Evolutionary conservation across 2,113 vertebrate genomes (phyloP).

Genomic region (Apeltes quadracus): DNA sequence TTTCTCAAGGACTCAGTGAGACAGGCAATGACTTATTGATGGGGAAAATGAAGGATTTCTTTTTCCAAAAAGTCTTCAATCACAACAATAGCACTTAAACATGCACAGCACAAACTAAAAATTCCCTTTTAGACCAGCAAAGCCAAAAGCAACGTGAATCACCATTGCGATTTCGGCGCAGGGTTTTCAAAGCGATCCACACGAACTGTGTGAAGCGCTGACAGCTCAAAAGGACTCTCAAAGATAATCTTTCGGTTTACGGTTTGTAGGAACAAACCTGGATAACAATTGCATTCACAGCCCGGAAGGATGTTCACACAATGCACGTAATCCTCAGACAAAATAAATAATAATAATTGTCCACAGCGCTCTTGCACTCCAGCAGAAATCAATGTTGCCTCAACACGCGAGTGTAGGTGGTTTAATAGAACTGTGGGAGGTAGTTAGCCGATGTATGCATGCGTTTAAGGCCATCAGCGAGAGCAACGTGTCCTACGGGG

Average conservation of each 20-base stretch:
- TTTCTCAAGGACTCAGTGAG: slow-evolving; percentile 30
- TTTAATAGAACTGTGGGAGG: slow-evolving; percentile 32
- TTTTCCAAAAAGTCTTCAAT: background rate
- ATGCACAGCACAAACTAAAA: background rate
- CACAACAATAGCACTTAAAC: slow-evolving; percentile 12
- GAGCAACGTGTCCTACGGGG: slow-evolving; percentile 30
- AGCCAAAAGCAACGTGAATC: slow-evolving; percentile 36
- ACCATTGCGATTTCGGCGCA: slow-evolving; percentile 9
- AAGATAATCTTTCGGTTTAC: slow-evolving; percentile 38
- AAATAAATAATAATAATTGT: slow-evolving; percentile 11
- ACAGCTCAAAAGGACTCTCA: slow-evolving; percentile 46
- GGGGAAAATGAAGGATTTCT: background rate
- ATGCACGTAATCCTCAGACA: slow-evolving; percentile 44
- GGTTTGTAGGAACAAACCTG: slow-evolving; percentile 54
- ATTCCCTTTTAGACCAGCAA: slow-evolving; percentile 22
- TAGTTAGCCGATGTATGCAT: slow-evolving; percentile 28
- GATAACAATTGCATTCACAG: slow-evolving; percentile 50
- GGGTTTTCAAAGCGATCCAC: slow-evolving; percentile 55
- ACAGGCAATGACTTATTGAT: slow-evolving; percentile 18
- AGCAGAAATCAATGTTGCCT: slow-evolving; percentile 20
- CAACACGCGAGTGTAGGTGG: slow-evolving; percentile 17
- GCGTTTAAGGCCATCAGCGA: slow-evolving; percentile 33
- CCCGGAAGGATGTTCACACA: slow-evolving; percentile 37
- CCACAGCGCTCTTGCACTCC: background rate
- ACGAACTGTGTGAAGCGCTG: slow-evolving; percentile 46